These are phyloP conservation scores for Troides oblongomaculatus DNA, from an alignment of 2,888 invertebrate genomes.

Conservation along the genomic window DNA sequence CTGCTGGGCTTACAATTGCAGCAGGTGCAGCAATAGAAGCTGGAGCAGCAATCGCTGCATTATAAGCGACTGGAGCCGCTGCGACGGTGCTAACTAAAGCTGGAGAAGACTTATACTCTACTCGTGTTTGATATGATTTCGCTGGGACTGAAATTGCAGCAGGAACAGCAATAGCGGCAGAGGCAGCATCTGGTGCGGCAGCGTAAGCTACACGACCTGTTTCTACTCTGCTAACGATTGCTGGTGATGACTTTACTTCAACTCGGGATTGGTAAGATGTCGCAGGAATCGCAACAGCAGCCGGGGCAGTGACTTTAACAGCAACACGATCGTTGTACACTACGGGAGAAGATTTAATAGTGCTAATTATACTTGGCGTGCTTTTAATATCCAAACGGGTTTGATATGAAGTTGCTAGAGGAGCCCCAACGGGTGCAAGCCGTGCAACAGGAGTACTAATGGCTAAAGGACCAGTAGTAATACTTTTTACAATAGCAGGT, in stretches of 20 bases:
- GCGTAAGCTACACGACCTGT: conserved; percentile 34
- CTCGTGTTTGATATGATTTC: conserved; percentile 65
- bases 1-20: not conserved
- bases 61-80: not conserved
- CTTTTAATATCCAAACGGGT: conserved; percentile 47
- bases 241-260: conserved; percentile 45
- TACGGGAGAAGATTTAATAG: conserved; percentile 38
- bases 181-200: conserved; percentile 35
- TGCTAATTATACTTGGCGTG: conserved; percentile 40
- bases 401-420: conserved; percentile 49
- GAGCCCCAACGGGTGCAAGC: conserved; percentile 30
- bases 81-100: conserved; percentile 29
- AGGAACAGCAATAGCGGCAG: conserved; percentile 39
- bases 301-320: conserved; percentile 47
- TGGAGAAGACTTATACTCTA: conserved; percentile 60
- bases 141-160: conserved; percentile 45
- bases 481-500: conserved; percentile 38
- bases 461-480: conserved; percentile 37
- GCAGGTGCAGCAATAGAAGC: conserved; percentile 1
- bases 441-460: conserved; percentile 36
- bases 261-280: conserved; percentile 49
- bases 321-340: conserved; percentile 38
- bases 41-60: not conserved
- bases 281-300: conserved; percentile 43
- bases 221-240: conserved; percentile 39